Evolutionary conservation across 2,888 invertebrate genomes (phyloP).

Genomic region (Eulithis testata): DNA sequence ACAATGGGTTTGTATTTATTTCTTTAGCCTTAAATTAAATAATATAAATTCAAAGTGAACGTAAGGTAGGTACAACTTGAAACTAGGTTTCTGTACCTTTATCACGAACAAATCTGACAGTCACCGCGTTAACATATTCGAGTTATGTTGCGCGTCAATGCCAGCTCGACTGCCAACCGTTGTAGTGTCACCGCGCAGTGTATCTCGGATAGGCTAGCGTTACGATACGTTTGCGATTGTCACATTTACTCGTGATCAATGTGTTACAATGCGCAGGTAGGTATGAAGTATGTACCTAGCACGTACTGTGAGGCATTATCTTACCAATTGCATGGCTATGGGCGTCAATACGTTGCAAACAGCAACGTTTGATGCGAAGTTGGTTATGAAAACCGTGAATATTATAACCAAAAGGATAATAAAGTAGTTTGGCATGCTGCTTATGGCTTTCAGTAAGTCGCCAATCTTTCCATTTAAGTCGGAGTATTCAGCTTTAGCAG

Average conservation of each 20-base stretch:
- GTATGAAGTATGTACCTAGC: too few relatives aligned
- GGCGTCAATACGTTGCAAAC: slow-evolving; percentile 66
- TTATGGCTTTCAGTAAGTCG: slow-evolving; percentile 46
- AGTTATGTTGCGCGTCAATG: too few relatives aligned
- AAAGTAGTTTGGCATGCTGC: slow-evolving; percentile 51
- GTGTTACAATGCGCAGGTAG: too few relatives aligned
- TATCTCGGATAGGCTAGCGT: too few relatives aligned
- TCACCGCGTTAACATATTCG: too few relatives aligned
- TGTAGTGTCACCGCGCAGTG: too few relatives aligned
- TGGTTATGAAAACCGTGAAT: slow-evolving; percentile 64
- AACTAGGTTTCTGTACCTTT: too few relatives aligned
- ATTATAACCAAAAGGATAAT: slow-evolving; percentile 60
- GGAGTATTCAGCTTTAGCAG: slow-evolving; percentile 57
- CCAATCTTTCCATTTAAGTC: slow-evolving; percentile 66
- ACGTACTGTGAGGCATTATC: slow-evolving; percentile 7
- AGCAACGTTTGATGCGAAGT: slow-evolving; percentile 72
- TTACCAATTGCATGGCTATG: slow-evolving; percentile 69
- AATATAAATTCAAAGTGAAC: not conserved
- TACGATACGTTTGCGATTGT: too few relatives aligned
- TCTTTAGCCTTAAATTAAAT: slow-evolving; percentile 56
- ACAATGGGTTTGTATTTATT: slow-evolving; percentile 61
- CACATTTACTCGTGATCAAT: too few relatives aligned
- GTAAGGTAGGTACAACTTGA: too few relatives aligned
- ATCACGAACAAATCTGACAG: too few relatives aligned
- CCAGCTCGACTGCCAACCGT: too few relatives aligned